Base-by-base conservation (phyloP, 2,113 vertebrate species). In the Arothron firmamentum region DNA sequence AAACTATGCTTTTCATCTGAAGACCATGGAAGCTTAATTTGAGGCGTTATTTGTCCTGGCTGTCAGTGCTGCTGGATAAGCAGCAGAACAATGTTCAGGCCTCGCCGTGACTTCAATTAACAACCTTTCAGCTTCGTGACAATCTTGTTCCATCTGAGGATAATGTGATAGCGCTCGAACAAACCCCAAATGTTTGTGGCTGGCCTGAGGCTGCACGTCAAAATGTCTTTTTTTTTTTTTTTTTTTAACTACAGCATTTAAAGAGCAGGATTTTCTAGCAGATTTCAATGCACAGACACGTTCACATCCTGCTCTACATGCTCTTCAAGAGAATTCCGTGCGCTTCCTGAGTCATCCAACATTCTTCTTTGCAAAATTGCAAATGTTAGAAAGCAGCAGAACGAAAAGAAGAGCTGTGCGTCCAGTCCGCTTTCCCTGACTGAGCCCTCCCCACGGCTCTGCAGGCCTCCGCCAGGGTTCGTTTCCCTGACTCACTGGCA, bases 401-500 rank as follows among this genome's bases (percentile, higher is more conserved):
- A 38, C 1, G 34, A 11, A 12, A 38, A 38, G 34, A 0, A 28
- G 25, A 28, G 25, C 3, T 23, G 2, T 23, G 21, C 3, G 21
- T 23, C 21, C 21, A 31, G 28, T 31, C 28, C 5, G 28, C 3
- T 38, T 38, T 38, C 11, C 34, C 10, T 2, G 11, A 38, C 34
- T 9, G 34, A 38, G 34, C 34, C 34, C 11, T 38, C 34, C 34
- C 81, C 25, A 28, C 25, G 4, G 3, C 25, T 28, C 43, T 4
- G 14, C 61, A 20, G 72, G 79, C 64, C 68, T 84, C 85, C 75
- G 80, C 71, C 64, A 75, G 70, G 70, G 70, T 81, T 71, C 66
- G 79, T 83, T 85, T 86, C 83, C 77, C 77, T 87, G 87, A 88
- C 82, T 86, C 81, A 87, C 78, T 81, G 81, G 77, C 83, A 74